Conservation (phyloP, 2,113 vertebrate genomes). For the Euleptes europaea region DNA sequence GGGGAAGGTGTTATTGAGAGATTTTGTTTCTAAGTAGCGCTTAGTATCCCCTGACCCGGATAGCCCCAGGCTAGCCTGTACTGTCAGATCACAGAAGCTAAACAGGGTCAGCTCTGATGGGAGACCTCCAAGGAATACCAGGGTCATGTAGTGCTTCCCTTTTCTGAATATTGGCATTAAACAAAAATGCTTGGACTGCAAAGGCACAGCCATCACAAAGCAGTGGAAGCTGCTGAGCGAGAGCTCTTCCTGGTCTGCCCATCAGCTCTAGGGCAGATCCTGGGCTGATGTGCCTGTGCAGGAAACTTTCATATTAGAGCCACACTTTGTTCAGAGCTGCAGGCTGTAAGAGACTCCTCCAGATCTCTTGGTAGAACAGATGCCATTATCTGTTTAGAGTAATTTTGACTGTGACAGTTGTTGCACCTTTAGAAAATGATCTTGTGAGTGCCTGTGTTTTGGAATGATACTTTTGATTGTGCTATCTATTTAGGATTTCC, state of each 20-base stretch:
- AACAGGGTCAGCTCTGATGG: too few species aligned
- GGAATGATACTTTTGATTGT: neutral
- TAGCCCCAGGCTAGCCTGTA: too few species aligned
- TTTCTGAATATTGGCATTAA: neutral
- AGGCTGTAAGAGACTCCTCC: neutral
- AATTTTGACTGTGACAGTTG: neutral
- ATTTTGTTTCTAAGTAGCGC: slow-evolving; percentile 9
- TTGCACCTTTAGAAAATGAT: neutral
- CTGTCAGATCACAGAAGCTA: too few species aligned
- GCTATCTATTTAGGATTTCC: neutral
- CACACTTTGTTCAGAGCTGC: neutral
- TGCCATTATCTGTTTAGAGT: slow-evolving; percentile 36
- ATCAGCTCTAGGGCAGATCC: neutral
- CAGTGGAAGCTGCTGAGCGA: neutral
- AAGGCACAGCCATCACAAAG: neutral
- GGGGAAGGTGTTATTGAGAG: slow-evolving; percentile 7
- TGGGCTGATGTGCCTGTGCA: neutral
- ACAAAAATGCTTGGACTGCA: neutral
- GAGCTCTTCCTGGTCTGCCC: neutral
- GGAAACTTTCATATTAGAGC: slow-evolving; percentile 11
- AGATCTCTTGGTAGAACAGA: slow-evolving; percentile 14
- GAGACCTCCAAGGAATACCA: too few species aligned
- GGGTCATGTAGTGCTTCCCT: neutral
- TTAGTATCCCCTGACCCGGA: neutral
- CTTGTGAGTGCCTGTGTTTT: neutral